Percentiles rank a stretch among this genome's conserved stretches.
Conservation (phyloP, 2,888 invertebrate species). For the Nezara viridula region DNA sequence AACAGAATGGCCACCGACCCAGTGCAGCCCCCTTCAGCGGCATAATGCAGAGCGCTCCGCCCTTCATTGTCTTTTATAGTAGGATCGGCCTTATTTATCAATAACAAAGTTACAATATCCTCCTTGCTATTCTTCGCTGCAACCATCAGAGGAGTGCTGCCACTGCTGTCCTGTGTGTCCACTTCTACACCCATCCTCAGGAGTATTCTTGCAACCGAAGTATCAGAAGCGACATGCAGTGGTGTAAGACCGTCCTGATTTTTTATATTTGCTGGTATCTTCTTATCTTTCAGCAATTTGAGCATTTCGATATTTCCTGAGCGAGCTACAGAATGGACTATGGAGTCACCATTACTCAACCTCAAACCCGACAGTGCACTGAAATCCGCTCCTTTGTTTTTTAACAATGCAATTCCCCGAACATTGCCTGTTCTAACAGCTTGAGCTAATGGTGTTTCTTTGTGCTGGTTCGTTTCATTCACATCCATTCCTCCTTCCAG, state of each 20-base stretch:
- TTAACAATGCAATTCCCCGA: background rate
- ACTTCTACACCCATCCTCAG: background rate
- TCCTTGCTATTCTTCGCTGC: background rate
- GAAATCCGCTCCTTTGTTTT: background rate
- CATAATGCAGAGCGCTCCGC: no score
- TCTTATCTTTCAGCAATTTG: background rate
- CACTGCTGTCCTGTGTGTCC: background rate
- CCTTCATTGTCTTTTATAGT: no score
- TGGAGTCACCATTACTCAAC: background rate
- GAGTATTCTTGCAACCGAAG: background rate
- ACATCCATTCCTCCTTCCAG: background rate
- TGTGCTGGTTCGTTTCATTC: background rate
- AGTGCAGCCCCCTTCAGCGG: background rate
- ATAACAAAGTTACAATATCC: background rate
- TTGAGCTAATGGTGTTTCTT: background rate
- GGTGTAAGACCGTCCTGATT: background rate
- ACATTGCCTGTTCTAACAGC: background rate
- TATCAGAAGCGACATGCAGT: background rate
- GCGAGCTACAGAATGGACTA: background rate
- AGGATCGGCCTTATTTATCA: background rate
- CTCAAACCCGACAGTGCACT: background rate
- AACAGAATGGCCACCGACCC: background rate
- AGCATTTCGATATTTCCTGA: background rate
- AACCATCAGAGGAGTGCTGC: background rate
- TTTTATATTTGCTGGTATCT: background rate